Evolutionary conservation across 2,113 vertebrate species (phyloP).

Genomic region (Cynopterus brachyotis): DNA sequence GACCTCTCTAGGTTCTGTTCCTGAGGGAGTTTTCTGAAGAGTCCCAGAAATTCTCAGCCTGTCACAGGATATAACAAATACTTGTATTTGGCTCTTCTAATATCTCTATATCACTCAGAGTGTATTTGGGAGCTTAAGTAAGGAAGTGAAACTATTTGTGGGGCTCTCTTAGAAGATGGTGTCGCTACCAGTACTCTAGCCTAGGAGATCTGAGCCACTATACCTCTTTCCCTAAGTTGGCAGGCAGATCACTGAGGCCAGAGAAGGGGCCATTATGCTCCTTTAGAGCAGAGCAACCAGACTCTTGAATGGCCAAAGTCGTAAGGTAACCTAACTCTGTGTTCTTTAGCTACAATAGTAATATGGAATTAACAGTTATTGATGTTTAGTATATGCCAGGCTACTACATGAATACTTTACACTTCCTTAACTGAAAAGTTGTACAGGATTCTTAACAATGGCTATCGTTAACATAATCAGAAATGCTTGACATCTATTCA

Average conservation of each 20-base stretch:
- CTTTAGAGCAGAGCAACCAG: conserved; percentile 22
- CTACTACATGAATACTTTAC: not conserved
- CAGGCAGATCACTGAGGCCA: not conserved
- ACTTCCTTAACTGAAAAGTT: conserved; percentile 29
- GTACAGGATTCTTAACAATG: not conserved
- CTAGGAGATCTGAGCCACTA: not conserved
- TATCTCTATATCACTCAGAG: not conserved
- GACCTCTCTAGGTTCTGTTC: not conserved
- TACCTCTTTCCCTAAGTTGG: not conserved
- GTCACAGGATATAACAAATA: not conserved
- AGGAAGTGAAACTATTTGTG: not conserved
- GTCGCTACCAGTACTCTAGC: not conserved
- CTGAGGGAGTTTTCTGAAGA: conserved; percentile 30
- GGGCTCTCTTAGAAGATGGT: not conserved
- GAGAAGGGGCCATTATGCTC: not conserved
- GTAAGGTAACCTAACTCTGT: not conserved
- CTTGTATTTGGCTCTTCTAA: conserved; percentile 2
- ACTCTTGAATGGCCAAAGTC: not conserved
- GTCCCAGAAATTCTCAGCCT: not conserved
- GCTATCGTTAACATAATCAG: conserved; percentile 14
- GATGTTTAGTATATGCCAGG: not conserved
- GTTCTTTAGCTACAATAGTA: not conserved
- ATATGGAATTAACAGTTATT: not conserved
- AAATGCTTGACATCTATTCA: not conserved
- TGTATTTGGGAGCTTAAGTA: not conserved